phyloP scores from a whole-genome alignment of 1,140 invertebrate species.

The Drosophila orena region DNA sequence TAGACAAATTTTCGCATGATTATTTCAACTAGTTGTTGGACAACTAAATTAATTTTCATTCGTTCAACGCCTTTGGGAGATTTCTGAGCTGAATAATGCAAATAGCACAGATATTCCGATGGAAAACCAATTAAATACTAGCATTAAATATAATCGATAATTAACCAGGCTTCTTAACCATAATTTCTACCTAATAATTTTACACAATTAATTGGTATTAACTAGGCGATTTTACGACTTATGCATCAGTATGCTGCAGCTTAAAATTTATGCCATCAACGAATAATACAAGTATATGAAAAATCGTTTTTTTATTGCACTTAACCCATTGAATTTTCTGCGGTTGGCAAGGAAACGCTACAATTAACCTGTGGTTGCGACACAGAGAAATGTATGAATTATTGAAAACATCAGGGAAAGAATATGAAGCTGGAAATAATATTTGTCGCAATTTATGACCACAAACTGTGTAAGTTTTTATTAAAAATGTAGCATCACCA shows the following conservation, averaged over 20 bases:
- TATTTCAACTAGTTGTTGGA: conserved; percentile 40
- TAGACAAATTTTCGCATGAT: conserved; percentile 45
- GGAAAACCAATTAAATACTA: conserved; percentile 15
- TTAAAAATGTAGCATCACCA: neutral
- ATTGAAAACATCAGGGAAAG: neutral
- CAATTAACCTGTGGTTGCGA: neutral
- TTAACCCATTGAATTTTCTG: neutral
- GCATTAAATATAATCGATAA: conserved; percentile 12
- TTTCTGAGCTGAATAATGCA: neutral
- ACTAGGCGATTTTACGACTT: neutral
- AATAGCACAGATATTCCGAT: neutral
- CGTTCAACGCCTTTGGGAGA: conserved; percentile 14
- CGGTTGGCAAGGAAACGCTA: neutral
- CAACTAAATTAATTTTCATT: conserved; percentile 32
- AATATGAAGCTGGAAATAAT: neutral
- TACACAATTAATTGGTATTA: neutral
- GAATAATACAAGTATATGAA: neutral
- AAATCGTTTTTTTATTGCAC: neutral
- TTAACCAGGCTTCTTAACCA: neutral
- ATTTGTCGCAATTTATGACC: neutral
- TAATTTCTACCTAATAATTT: neutral
- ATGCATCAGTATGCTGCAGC: neutral
- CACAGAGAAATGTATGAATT: neutral
- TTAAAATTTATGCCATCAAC: too few relatives aligned
- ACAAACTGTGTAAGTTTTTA: neutral